Evolutionary conservation across 2,113 vertebrate species (phyloP), one percentile per base, ranked within the genome.

Genomic region (Psephotus haematonotus): DNA sequence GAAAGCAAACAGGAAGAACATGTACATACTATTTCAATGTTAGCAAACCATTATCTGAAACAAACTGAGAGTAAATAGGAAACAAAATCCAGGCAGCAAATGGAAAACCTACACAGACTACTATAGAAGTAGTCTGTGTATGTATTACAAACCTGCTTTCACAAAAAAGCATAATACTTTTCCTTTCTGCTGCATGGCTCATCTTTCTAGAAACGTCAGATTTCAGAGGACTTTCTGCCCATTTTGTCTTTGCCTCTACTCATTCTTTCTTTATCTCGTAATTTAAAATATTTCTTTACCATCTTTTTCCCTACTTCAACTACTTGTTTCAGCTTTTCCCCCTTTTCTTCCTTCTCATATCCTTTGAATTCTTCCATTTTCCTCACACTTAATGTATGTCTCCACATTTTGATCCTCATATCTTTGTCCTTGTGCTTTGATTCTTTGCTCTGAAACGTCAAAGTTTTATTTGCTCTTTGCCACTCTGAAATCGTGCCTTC

Each of bases 391-490:
- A 64, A 71, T n/a, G 3, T 31, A 76, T 44, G 14, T 65, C 28
- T 93, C 39, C 33, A 63, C 68, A 50, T 80, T 79, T 78, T 68
- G 75, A 90, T 88, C 29, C 27, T 86, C n/a, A 74, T 10, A 33
- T 46, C 60, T 95, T 93, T 90, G 46, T 80, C 13, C 53, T 63
- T 63, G 20, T 67, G 13, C 75, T 95, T 92, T 74, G 63, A 89
- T 59, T 52, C 33, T 92, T 93, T 74, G 49, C 10, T 88, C 82
- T 93, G 87, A 95, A 92, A 87, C 64, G 39, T 8, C 84, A 71
- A 78, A 78, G 69, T 67, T 74, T 53, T 46, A 29, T 88, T 87
- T 93, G 68, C 33, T 67, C 35, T 91, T 74, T 59, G 18, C 27
- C 4, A 1, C 77, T 63, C 57, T 12, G 71, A 75, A 84, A 88